Percentiles rank a stretch among this genome's conserved stretches.
Conservation (phyloP, 1,140 invertebrate species). For the Subanguina moxae region DNA sequence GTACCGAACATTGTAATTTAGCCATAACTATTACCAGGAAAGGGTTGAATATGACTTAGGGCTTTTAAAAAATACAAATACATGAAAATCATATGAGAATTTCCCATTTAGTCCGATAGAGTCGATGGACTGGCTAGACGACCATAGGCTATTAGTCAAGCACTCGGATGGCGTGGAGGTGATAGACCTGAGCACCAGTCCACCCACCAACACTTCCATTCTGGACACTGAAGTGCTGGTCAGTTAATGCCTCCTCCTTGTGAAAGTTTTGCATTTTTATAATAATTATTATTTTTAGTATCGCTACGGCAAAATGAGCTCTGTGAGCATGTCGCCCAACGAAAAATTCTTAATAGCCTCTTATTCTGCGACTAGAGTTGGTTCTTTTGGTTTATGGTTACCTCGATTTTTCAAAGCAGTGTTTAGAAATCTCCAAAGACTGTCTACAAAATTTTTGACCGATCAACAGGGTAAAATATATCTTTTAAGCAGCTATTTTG, state of each 20-base stretch:
- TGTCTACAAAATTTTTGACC: conserved; percentile 42
- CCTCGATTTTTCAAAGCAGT: background rate
- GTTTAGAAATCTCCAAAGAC: conserved; percentile 27
- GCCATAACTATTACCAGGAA: too few relatives aligned
- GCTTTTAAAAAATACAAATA: too few relatives aligned
- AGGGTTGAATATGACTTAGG: too few relatives aligned
- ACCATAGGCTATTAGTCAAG: conserved; percentile 31
- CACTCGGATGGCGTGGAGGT: conserved; percentile 32
- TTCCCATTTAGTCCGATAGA: conserved; percentile 31
- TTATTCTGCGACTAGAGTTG: conserved; percentile 22
- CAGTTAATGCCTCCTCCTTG: background rate
- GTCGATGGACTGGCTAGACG: conserved; percentile 43
- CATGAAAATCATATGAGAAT: too few relatives aligned
- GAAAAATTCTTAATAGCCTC: conserved; percentile 29
- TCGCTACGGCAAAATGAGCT: conserved; percentile 39
- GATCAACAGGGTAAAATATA: conserved; percentile 25
- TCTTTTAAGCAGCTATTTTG: background rate
- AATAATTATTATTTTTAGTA: conserved; percentile 29
- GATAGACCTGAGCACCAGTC: conserved; percentile 26
- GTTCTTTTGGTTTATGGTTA: background rate
- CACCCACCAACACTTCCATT: conserved; percentile 15
- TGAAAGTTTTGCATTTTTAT: background rate
- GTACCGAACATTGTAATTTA: too few relatives aligned
- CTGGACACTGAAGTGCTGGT: conserved; percentile 32
- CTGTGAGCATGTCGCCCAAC: conserved; percentile 28